Percentiles rank a stretch among this genome's conserved stretches.
These are phyloP conservation scores for Scolopax rusticola DNA, from an alignment of 2,797 vertebrate species.

Conservation along the genomic window DNA sequence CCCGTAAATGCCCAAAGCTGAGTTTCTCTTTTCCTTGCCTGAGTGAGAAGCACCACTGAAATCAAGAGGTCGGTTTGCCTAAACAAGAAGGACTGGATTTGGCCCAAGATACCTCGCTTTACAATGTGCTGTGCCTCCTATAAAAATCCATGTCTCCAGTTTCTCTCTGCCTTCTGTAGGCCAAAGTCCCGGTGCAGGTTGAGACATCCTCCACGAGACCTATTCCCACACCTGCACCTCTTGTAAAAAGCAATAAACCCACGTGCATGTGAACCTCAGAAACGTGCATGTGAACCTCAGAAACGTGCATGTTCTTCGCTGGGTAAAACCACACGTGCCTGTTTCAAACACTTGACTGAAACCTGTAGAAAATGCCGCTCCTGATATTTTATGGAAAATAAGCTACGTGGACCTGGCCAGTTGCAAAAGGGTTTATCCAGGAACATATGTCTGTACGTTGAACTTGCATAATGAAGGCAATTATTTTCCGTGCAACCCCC, in stretches of 20 bases:
- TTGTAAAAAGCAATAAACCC: background rate
- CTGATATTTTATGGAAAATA: background rate
- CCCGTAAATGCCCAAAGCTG: background rate
- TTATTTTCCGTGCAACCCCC: conserved; percentile 53
- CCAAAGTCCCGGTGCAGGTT: background rate
- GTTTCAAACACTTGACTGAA: background rate
- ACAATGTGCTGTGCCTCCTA: background rate
- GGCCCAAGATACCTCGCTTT: background rate
- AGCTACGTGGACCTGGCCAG: background rate
- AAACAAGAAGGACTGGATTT: background rate
- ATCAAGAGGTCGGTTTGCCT: background rate
- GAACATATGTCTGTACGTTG: conserved; percentile 45
- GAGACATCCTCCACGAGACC: background rate
- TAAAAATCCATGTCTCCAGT: background rate
- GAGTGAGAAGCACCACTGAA: background rate
- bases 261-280: background rate
- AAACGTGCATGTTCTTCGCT: fast-evolving
- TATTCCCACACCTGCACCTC: background rate
- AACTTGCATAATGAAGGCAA: conserved; percentile 12
- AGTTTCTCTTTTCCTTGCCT: background rate
- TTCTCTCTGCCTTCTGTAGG: background rate
- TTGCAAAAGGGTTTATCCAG: background rate
- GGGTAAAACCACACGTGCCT: background rate
- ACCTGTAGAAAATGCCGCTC: background rate
- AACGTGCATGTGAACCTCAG: fast-evolving